Conservation (phyloP, 2,888 invertebrate genomes). For the Drosophila leonis region DNA sequence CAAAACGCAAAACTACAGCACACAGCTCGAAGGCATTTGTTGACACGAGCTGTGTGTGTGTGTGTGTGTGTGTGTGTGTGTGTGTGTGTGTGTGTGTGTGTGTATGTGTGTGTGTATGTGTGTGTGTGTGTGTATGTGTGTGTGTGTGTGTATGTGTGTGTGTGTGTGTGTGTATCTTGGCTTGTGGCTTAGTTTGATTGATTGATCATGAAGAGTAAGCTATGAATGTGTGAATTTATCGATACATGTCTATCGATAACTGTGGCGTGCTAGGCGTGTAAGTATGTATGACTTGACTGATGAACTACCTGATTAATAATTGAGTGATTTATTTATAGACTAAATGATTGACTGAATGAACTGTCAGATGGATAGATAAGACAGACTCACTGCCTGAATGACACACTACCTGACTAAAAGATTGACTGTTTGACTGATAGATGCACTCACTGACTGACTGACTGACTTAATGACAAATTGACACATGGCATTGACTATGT, state of each 20-base stretch:
- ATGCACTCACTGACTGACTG: not conserved
- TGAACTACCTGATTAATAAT: not conserved
- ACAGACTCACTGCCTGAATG: not conserved
- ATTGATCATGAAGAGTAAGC: not conserved
- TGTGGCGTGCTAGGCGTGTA: not conserved
- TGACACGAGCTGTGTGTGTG: constrained; percentile 8
- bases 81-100: not conserved
- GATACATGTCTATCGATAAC: not conserved
- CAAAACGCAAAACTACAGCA: constrained; percentile 10
- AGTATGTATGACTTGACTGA: not conserved
- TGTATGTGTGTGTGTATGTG: not conserved
- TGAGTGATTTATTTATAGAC: not conserved
- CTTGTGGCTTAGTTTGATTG: not conserved
- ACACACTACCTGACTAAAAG: not conserved
- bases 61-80: not conserved
- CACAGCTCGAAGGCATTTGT: constrained; percentile 8
- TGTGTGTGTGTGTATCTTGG: not conserved
- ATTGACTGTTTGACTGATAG: no score
- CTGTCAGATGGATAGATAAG: not conserved
- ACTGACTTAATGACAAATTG: not conserved
- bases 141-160: not conserved
- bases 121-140: not conserved
- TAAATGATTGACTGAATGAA: not conserved
- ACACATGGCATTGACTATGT: not conserved
- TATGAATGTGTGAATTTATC: not conserved